phyloP scores from a whole-genome alignment of 1,140 invertebrate species.

The Drosophila triauraria region DNA sequence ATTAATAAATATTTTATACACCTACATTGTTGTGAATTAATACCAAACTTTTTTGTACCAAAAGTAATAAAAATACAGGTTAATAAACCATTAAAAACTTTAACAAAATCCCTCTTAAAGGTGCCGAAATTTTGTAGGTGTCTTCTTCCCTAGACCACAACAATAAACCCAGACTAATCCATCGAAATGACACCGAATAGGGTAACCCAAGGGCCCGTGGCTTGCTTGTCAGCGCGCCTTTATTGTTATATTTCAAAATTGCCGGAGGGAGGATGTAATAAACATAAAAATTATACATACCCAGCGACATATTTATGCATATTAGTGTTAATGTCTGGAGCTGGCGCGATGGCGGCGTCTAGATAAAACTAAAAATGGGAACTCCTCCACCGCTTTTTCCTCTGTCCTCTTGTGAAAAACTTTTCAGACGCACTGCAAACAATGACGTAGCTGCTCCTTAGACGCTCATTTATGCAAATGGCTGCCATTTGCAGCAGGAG shows the following conservation, averaged over 20 bases:
- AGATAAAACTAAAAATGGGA: slow-evolving; percentile 48
- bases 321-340: slow-evolving; percentile 60
- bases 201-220: neutral
- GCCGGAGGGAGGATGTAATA: slow-evolving; percentile 46
- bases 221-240: neutral
- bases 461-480: slow-evolving; percentile 60
- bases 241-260: slow-evolving; percentile 27
- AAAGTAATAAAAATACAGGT: neutral
- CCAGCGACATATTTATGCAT: slow-evolving; percentile 55
- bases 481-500: slow-evolving; percentile 41
- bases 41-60: neutral
- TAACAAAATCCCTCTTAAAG: neutral
- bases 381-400: neutral
- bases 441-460: slow-evolving; percentile 63
- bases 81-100: slow-evolving; percentile 7
- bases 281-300: slow-evolving; percentile 68
- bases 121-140: neutral
- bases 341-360: slow-evolving; percentile 21
- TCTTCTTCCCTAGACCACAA: neutral
- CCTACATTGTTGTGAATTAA: no score
- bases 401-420: slow-evolving; percentile 35
- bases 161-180: slow-evolving; percentile 13
- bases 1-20: neutral
- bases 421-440: slow-evolving; percentile 67
- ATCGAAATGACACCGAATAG: slow-evolving; percentile 13